Base-by-base conservation (phyloP, 2,797 vertebrate genomes). In the Neoniphon sammara region DNA sequence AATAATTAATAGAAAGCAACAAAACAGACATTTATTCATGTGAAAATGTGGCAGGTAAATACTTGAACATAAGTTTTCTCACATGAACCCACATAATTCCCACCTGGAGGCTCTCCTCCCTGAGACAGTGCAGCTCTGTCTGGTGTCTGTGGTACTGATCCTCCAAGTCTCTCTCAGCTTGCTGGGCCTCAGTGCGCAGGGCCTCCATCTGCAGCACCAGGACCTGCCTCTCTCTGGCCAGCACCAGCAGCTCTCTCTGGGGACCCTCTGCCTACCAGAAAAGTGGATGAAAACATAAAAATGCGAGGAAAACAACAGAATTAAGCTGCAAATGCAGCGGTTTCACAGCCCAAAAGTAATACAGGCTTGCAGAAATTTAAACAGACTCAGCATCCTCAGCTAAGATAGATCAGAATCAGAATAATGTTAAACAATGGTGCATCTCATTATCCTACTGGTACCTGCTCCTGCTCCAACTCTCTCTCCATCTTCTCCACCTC, bases 61-160 rank as follows among this genome's bases (percentile, higher is more conserved):
- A 4, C 27, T 53, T 53, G 0, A 56, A 56, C 17, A 56, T 31
- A 6, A 27, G 10, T 59, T 21, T 49, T 50, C 15, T 50, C 30
- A 21, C 7, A 61, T 25, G 36, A 36, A 39, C 21, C n/a, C 21
- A 60, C 15, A 7, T 42, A 44, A 61, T 17, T 27, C 60, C 79
- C 55, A 97, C 95, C 95, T 96, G 92, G 46, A 96, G 86, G 42
- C 94, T 91, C 75, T 95, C 95, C 27, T 94, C 90, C 72, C 92
- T 93, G 63, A 89, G 86, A 66, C 86, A 79, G 17, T 82, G 84
- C 46, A 94, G 70, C 87, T 96, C 94, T 36, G 78, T 78, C n/a
- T 77, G 88, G 52, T 96, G 94, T 23, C 77, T 75, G 52, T 77
- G 75, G 66, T 94, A 83, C 50, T 94, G 88, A 3, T 89, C 79